Percentiles rank a stretch among this genome's conserved stretches.
Evolutionary conservation across 1,140 invertebrate species (phyloP).

Genomic region (Ceratitis capitata): DNA sequence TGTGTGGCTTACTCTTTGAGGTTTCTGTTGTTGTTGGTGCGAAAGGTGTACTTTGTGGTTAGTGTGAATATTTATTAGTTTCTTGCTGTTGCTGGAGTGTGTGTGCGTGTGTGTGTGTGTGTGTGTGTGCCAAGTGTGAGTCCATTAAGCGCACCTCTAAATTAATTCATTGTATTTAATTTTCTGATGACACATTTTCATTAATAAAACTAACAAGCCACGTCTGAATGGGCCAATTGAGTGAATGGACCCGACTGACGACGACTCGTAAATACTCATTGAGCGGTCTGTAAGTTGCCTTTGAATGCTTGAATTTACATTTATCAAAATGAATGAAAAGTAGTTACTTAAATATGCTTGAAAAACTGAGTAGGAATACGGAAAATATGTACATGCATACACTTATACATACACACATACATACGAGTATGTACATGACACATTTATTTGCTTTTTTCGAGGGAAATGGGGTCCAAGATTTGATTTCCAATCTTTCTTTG

Average conservation of each 20-base stretch:
- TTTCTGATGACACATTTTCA: slow-evolving; percentile 2
- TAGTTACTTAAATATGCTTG: no score
- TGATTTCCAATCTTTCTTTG: no score
- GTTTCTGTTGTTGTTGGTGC: no score
- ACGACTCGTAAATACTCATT: not conserved
- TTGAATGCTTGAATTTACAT: no score
- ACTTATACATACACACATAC: no score
- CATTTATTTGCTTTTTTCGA: no score
- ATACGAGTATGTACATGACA: no score
- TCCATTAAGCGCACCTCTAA: slow-evolving; percentile 26
- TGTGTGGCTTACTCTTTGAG: not conserved
- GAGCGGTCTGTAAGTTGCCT: no score
- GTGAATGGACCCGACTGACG: not conserved
- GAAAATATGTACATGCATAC: no score
- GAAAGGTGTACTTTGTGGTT: slow-evolving; percentile 10
- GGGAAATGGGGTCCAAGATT: no score
- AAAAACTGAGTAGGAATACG: no score
- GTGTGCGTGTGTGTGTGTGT: not conserved
- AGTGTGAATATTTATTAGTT: not conserved
- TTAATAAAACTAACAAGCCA: not conserved
- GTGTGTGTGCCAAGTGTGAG: not conserved
- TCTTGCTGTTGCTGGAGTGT: not conserved
- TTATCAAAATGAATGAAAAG: no score
- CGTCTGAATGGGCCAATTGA: not conserved
- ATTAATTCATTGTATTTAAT: slow-evolving; percentile 27